Conservation (phyloP, 1,140 invertebrate genomes). For the Lepidurus apus region DNA sequence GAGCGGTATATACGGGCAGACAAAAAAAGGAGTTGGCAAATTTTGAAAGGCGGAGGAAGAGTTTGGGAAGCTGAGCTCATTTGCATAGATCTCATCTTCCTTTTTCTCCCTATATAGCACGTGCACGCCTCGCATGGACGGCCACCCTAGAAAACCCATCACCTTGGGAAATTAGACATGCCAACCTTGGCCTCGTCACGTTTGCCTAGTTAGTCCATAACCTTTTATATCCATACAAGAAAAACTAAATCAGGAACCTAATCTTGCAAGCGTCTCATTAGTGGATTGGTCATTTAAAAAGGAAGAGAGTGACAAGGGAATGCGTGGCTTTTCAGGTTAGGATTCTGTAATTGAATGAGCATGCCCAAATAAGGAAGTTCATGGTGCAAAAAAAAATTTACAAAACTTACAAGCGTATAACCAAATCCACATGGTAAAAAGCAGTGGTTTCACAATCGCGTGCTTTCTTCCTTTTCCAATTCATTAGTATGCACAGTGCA, state of each 20-base stretch:
- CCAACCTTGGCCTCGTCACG: constrained; percentile 17
- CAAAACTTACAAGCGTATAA: background rate
- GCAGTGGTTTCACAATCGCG: background rate
- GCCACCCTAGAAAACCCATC: constrained; percentile 14
- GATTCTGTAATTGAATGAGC: constrained; percentile 11
- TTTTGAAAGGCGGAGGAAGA: background rate
- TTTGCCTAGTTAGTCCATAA: background rate
- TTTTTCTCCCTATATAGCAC: background rate
- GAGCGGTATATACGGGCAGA: too few relatives aligned
- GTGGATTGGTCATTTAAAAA: background rate
- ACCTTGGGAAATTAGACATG: constrained; percentile 21
- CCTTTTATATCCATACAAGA: background rate
- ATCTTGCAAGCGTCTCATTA: background rate
- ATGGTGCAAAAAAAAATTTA: background rate
- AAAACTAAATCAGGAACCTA: background rate
- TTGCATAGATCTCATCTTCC: background rate
- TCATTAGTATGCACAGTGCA: background rate
- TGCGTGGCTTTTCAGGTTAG: background rate
- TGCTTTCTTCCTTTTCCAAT: background rate
- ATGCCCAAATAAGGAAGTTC: background rate
- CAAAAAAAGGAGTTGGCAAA: too few relatives aligned
- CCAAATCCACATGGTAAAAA: background rate
- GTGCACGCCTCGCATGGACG: background rate
- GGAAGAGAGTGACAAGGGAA: background rate
- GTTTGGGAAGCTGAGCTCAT: background rate